A percentile compares a stretch with the other conserved stretches of the same genome.
phyloP scores from a whole-genome alignment of 2,888 invertebrate species.

The Cyclophora punctaria region DNA sequence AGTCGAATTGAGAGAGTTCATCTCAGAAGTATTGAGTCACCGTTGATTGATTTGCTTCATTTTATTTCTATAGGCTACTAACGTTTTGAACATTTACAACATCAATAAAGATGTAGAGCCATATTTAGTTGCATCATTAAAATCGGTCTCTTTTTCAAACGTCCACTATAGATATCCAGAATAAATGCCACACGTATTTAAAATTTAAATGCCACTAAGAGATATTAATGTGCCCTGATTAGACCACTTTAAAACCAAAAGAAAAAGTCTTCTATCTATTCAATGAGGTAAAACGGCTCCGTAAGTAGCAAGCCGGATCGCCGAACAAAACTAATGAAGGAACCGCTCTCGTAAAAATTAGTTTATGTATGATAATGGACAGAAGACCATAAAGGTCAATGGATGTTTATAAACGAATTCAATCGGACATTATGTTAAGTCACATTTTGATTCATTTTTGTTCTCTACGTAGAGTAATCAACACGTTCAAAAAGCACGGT shows the following conservation, averaged over 20 bases:
- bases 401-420: constrained; percentile 37
- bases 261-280: constrained; percentile 38
- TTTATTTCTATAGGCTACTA: no score
- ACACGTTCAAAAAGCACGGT: constrained; percentile 28
- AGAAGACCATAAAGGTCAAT: constrained; percentile 39
- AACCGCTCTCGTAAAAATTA: constrained; percentile 34
- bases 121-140: constrained; percentile 24
- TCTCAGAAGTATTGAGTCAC: no score
- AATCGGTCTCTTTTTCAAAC: constrained; percentile 30
- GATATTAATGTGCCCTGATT: constrained; percentile 43
- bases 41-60: no score
- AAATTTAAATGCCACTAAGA: constrained; percentile 45
- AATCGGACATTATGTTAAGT: constrained; percentile 29
- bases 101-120: constrained; percentile 9
- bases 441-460: constrained; percentile 33
- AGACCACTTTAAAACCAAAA: constrained; percentile 32
- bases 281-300: constrained; percentile 32
- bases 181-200: constrained; percentile 41
- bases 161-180: constrained; percentile 29
- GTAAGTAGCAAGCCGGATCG: constrained; percentile 29
- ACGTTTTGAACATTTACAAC: constrained; percentile 1
- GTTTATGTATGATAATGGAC: constrained; percentile 44
- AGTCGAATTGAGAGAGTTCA: no score
- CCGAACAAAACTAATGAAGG: constrained; percentile 42
- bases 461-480: constrained; percentile 28